phyloP scores from a whole-genome alignment of 1,140 invertebrate genomes.

The Lepidotrigona ventralis region DNA sequence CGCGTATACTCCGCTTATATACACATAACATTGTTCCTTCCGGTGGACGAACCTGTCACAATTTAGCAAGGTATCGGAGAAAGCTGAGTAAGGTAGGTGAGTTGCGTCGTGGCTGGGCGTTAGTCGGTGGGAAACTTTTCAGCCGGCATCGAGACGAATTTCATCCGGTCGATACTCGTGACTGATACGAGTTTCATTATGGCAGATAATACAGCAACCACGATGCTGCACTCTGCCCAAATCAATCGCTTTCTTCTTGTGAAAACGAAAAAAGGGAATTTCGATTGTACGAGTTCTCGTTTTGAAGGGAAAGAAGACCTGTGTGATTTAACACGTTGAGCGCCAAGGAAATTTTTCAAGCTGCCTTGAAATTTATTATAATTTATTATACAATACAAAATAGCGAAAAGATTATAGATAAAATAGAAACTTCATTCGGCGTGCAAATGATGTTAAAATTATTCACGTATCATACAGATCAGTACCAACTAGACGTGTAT shows the following conservation, averaged over 20 bases:
- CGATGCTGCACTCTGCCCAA: background rate
- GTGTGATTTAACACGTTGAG: no score
- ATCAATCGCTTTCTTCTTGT: background rate
- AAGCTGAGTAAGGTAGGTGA: conserved; percentile 40
- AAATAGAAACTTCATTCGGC: no score
- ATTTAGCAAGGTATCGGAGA: conserved; percentile 58
- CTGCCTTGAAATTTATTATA: no score
- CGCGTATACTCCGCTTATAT: conserved; percentile 38
- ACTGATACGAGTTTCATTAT: background rate
- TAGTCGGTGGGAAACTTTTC: conserved; percentile 7
- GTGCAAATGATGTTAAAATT: no score
- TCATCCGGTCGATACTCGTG: background rate
- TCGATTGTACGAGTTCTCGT: no score
- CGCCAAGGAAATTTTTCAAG: no score
- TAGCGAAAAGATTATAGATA: no score
- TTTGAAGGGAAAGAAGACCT: no score
- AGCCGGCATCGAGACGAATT: conserved; percentile 39
- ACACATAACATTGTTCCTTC: conserved; percentile 59
- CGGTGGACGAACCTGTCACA: conserved; percentile 59
- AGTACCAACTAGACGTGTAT: no score
- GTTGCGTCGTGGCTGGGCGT: background rate
- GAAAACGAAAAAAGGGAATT: no score
- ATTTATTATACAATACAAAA: no score
- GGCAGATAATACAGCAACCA: background rate
- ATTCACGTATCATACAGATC: background rate